Evolutionary conservation across 2,113 vertebrate species (phyloP).

Genomic region (Rhinoderma darwinii): DNA sequence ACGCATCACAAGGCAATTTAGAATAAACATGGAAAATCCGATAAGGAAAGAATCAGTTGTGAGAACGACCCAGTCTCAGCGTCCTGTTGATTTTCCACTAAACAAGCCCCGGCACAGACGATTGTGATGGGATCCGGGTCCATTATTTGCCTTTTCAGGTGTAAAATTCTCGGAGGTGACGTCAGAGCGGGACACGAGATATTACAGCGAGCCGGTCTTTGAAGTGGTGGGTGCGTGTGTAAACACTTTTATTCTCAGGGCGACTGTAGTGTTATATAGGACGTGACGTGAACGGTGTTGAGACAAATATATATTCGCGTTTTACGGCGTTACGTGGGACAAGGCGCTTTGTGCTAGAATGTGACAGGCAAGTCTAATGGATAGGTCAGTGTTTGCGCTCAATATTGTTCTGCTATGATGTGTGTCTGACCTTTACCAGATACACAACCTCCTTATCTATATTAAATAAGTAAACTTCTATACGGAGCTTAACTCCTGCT

Average conservation of each 20-base stretch:
- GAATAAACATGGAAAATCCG: background rate
- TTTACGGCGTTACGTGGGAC: background rate
- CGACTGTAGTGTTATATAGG: background rate
- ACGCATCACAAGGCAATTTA: no score
- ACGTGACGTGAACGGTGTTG: background rate
- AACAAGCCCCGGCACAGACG: background rate
- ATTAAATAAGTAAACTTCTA: background rate
- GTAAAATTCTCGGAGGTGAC: background rate
- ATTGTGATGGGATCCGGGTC: slow-evolving; percentile 2
- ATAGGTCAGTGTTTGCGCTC: slow-evolving; percentile 5
- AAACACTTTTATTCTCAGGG: slow-evolving; percentile 4
- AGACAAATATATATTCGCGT: background rate
- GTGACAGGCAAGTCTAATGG: slow-evolving; percentile 2
- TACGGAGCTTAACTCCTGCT: background rate
- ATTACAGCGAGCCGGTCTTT: background rate
- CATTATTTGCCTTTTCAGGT: slow-evolving; percentile 14
- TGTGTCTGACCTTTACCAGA: slow-evolving; percentile 1
- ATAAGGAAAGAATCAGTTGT: background rate
- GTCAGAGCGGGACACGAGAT: background rate
- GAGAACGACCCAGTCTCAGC: background rate
- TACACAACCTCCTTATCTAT: slow-evolving; percentile 1
- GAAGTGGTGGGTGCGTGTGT: background rate
- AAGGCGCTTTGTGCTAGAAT: background rate
- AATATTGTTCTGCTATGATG: slow-evolving; percentile 12
- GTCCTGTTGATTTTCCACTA: background rate